Percentiles rank a stretch among this genome's conserved stretches.
Conservation (phyloP, 2,797 vertebrate genomes). For the Sandelia bainsii region DNA sequence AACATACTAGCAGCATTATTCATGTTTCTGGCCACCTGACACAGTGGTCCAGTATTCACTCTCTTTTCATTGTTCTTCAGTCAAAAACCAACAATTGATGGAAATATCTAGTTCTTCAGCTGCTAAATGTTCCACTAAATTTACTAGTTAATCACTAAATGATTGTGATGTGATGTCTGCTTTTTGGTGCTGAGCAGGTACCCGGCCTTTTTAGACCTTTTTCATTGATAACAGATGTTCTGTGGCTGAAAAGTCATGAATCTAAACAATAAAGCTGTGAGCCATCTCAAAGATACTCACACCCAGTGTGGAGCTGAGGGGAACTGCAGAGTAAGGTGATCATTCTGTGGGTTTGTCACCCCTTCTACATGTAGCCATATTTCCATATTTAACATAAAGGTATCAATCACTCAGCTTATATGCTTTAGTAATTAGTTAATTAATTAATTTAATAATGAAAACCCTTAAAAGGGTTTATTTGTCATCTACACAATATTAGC, state of each 20-base stretch:
- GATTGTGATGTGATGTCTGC: neutral
- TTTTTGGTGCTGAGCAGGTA: neutral
- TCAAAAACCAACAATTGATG: neutral
- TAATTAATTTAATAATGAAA: too few relatives aligned
- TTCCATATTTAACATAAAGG: too few relatives aligned
- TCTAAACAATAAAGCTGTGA: neutral
- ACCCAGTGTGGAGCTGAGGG: neutral
- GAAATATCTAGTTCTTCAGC: neutral
- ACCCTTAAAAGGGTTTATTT: too few relatives aligned
- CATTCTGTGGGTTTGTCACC: too few relatives aligned
- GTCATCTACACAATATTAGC: neutral
- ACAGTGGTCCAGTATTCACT: neutral
- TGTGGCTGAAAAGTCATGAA: slow-evolving; percentile 6
- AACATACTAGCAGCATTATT: too few relatives aligned
- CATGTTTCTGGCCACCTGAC: too few relatives aligned
- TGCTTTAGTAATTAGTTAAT: too few relatives aligned
- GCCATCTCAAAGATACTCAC: slow-evolving; percentile 9
- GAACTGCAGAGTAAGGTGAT: neutral
- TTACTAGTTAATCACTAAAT: neutral
- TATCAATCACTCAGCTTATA: too few relatives aligned
- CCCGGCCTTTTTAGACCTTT: neutral
- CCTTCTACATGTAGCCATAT: too few relatives aligned
- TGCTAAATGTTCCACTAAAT: neutral
- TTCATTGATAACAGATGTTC: too few relatives aligned
- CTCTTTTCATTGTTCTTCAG: slow-evolving; percentile 1